These are phyloP conservation scores for Uria aalge DNA, from an alignment of 2,113 vertebrate species.

Conservation along the genomic window DNA sequence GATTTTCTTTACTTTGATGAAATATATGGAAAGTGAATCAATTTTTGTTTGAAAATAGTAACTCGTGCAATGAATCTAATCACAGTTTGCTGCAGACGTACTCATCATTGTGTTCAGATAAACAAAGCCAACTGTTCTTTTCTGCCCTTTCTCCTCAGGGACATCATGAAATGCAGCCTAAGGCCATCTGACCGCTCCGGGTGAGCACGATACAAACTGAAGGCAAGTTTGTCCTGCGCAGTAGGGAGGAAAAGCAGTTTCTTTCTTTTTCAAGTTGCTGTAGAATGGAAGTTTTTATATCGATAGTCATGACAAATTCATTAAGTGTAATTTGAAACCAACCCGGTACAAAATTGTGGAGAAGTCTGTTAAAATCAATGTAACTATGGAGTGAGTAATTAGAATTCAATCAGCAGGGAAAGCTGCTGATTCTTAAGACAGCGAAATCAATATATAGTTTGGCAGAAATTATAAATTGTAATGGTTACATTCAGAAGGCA, in stretches of 20 bases:
- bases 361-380: conserved; percentile 16
- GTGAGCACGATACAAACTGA: neutral
- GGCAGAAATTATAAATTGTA: conserved; percentile 6
- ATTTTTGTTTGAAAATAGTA: neutral
- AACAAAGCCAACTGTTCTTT: neutral
- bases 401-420: conserved; percentile 11
- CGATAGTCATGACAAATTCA: conserved; percentile 8
- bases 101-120: neutral
- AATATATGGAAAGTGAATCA: neutral
- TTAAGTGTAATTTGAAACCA: conserved; percentile 29
- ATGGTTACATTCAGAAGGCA: neutral
- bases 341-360: neutral
- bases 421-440: neutral
- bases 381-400: conserved; percentile 8
- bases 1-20: neutral
- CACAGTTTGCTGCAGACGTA: neutral
- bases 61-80: neutral
- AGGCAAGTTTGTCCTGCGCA: neutral
- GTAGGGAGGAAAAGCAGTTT: neutral
- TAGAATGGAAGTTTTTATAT: neutral
- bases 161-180: neutral
- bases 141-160: neutral
- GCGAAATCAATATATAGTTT: conserved; percentile 10
- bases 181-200: neutral
- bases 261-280: neutral